phyloP scores from a whole-genome alignment of 2,797 vertebrate species.

The Phalloptychus januarius region DNA sequence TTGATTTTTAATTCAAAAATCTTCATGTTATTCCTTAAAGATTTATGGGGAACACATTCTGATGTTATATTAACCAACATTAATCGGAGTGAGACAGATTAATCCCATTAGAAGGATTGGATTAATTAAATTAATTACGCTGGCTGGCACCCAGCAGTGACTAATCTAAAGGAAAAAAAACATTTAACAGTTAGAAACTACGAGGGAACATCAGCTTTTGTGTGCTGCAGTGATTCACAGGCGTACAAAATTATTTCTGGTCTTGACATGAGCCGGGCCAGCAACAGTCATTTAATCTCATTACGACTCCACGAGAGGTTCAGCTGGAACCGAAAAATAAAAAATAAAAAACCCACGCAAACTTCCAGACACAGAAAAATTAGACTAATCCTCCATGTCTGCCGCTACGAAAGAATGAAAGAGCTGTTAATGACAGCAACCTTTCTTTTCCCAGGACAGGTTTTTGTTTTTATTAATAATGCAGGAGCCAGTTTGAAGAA shows the following conservation, averaged over 20 bases:
- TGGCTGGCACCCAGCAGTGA: conserved; percentile 42
- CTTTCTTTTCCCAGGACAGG: conserved; percentile 63
- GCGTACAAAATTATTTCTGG: conserved; percentile 74
- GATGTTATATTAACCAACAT: conserved; percentile 13
- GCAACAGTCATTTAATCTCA: conserved; percentile 78
- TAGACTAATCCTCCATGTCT: conserved; percentile 73
- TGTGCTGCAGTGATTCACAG: conserved; percentile 60
- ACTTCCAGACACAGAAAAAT: conserved; percentile 69
- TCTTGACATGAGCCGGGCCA: conserved; percentile 74
- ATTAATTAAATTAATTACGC: conserved; percentile 73
- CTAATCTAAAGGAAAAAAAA: conserved; percentile 63
- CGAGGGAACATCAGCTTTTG: conserved; percentile 61
- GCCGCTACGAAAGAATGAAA: conserved; percentile 74
- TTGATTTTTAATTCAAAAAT: neutral
- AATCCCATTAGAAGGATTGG: conserved; percentile 26
- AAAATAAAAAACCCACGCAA: conserved; percentile 63
- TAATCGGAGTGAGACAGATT: conserved; percentile 54
- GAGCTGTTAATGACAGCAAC: conserved; percentile 70
- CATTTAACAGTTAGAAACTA: conserved; percentile 56
- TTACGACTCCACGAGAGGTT: conserved; percentile 73
- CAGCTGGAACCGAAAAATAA: conserved; percentile 55
- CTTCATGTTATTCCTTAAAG: neutral
- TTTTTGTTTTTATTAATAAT: conserved; percentile 68
- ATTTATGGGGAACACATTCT: too few species aligned
- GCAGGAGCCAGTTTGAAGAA: conserved; percentile 50